These are phyloP conservation scores for Harpalus rubripes DNA, from an alignment of 2,888 invertebrate species.

Conservation along the genomic window DNA sequence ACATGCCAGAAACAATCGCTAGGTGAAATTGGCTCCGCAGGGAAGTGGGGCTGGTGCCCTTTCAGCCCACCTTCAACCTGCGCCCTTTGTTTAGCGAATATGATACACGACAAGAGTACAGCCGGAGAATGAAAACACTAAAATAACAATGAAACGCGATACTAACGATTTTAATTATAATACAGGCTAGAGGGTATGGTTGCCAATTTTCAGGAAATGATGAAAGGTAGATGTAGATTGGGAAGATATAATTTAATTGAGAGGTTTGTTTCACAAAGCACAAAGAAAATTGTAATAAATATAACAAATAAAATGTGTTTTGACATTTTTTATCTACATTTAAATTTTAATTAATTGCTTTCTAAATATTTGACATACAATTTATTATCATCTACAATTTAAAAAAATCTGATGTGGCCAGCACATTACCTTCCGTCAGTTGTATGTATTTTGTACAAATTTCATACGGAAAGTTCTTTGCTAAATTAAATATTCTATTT, in stretches of 20 bases:
- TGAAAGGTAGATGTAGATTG: background rate
- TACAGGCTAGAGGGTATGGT: slow-evolving; percentile 19
- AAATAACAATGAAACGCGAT: slow-evolving; percentile 66
- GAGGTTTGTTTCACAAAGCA: background rate
- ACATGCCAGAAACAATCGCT: slow-evolving; percentile 19
- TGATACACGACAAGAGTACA: slow-evolving; percentile 59
- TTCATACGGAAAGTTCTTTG: too few species aligned
- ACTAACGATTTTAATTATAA: slow-evolving; percentile 66
- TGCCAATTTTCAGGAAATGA: slow-evolving; percentile 54
- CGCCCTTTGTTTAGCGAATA: slow-evolving; percentile 63
- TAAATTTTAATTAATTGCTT: too few species aligned
- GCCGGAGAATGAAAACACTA: slow-evolving; percentile 52
- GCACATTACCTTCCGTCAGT: too few species aligned
- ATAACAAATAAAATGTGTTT: too few species aligned
- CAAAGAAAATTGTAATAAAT: background rate
- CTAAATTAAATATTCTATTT: too few species aligned
- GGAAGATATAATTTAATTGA: background rate
- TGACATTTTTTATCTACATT: too few species aligned
- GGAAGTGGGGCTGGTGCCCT: background rate
- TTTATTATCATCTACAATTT: too few species aligned
- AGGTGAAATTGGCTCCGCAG: slow-evolving; percentile 17
- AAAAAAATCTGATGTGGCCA: too few species aligned
- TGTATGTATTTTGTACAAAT: too few species aligned
- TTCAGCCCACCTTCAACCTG: slow-evolving; percentile 56
- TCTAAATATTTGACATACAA: too few species aligned